phyloP scores from a whole-genome alignment of 2,888 invertebrate species.

The Perizoma flavofasciatum region DNA sequence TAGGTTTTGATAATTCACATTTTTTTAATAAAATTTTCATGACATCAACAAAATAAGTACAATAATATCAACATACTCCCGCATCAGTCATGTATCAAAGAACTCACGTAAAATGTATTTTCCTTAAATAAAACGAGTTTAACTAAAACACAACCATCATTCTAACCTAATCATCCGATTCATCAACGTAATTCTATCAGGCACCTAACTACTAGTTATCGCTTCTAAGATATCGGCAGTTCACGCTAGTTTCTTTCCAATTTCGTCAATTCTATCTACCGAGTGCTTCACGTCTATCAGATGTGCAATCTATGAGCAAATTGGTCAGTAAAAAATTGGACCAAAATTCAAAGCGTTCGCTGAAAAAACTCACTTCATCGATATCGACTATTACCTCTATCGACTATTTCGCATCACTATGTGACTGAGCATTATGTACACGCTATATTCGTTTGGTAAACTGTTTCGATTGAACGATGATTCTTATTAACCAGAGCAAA shows the following conservation, averaged over 20 bases:
- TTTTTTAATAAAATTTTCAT: conserved; percentile 13
- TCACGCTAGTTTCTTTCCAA: conserved; percentile 61
- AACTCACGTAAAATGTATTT: conserved; percentile 28
- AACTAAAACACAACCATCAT: conserved; percentile 40
- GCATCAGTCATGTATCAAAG: conserved; percentile 11
- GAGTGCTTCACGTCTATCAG: conserved; percentile 67
- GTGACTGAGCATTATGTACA: conserved; percentile 66
- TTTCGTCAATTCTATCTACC: conserved; percentile 61
- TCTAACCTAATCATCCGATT: conserved; percentile 35
- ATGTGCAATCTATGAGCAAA: conserved; percentile 77
- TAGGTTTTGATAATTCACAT: conserved; percentile 10
- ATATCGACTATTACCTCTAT: conserved; percentile 34
- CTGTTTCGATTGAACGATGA: conserved; percentile 38
- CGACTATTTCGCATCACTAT: conserved; percentile 52
- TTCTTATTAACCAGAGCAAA: conserved; percentile 55
- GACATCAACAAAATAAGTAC: conserved; percentile 21
- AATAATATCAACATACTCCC: conserved; percentile 10
- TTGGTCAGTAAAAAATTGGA: conserved; percentile 67
- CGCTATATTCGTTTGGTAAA: conserved; percentile 53
- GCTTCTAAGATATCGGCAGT: conserved; percentile 65
- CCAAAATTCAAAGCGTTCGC: conserved; percentile 64
- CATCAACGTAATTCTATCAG: conserved; percentile 39
- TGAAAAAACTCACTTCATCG: conserved; percentile 43
- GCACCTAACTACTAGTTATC: conserved; percentile 47
- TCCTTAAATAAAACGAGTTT: conserved; percentile 31